phyloP scores from a whole-genome alignment of 2,797 vertebrate genomes.

The Potorous gilbertii region DNA sequence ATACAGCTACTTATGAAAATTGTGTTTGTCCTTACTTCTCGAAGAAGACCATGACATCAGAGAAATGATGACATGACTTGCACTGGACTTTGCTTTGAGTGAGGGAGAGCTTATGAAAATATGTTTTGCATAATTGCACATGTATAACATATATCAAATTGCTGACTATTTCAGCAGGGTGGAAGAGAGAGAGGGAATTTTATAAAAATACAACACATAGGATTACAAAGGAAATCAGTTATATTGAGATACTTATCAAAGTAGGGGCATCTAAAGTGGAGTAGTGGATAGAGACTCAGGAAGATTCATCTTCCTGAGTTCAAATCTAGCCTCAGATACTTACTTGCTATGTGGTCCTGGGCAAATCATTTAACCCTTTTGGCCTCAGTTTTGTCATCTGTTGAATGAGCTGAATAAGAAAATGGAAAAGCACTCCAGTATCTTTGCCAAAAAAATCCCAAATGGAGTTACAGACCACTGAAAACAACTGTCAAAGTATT shows the following conservation, averaged over 20 bases:
- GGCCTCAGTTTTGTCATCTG: background rate
- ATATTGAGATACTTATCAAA: slow-evolving; percentile 43
- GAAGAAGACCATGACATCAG: too few relatives aligned
- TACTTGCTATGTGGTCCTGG: background rate
- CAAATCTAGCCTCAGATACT: background rate
- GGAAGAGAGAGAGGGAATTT: background rate
- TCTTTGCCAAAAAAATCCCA: background rate
- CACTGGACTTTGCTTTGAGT: too few relatives aligned
- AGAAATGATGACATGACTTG: too few relatives aligned
- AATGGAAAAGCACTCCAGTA: background rate
- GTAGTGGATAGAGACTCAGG: background rate
- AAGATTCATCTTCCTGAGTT: background rate
- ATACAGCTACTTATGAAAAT: background rate
- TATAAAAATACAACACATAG: background rate
- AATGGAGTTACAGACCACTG: background rate
- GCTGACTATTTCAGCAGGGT: background rate
- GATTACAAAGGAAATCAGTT: background rate
- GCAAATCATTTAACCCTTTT: background rate
- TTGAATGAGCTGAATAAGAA: background rate
- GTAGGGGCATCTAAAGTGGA: background rate
- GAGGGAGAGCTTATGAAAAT: background rate
- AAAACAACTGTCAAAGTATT: background rate
- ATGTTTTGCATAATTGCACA: background rate
- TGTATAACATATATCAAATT: background rate
- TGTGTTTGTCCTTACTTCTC: too few relatives aligned